Percentiles rank a stretch among this genome's conserved stretches.
These are phyloP conservation scores for Hybos culiciformis DNA, from an alignment of 2,888 invertebrate genomes.

Conservation along the genomic window DNA sequence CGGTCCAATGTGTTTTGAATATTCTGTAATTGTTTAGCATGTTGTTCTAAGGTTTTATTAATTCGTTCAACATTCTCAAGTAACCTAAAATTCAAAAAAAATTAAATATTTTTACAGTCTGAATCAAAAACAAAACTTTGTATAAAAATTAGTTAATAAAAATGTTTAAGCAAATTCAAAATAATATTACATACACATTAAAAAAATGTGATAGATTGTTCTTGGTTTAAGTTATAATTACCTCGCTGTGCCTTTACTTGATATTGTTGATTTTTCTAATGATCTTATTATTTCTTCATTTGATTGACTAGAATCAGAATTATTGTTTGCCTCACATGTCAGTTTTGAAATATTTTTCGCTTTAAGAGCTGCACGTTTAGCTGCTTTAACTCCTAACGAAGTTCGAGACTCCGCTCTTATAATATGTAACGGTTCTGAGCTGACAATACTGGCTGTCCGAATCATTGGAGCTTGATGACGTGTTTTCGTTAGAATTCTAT, in stretches of 20 bases:
- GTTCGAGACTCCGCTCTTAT: slow-evolving; percentile 40
- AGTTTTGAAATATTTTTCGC: slow-evolving; percentile 36
- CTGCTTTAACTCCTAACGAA: slow-evolving; percentile 35
- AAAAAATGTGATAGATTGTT: not conserved
- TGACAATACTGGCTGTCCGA: slow-evolving; percentile 54
- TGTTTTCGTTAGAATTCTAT: slow-evolving; percentile 63
- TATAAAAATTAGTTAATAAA: not conserved
- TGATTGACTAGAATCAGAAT: slow-evolving; percentile 41
- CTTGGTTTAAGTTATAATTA: too few relatives aligned
- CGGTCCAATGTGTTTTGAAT: slow-evolving; percentile 28
- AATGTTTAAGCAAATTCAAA: too few relatives aligned
- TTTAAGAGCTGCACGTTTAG: slow-evolving; percentile 19
- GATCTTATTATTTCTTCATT: slow-evolving; percentile 21
- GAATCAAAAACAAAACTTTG: not conserved
- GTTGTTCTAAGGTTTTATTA: slow-evolving; percentile 39
- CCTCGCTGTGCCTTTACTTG: slow-evolving; percentile 19
- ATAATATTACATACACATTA: not conserved
- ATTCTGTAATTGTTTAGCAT: slow-evolving; percentile 36
- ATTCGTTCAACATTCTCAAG: slow-evolving; percentile 38
- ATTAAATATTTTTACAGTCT: too few relatives aligned
- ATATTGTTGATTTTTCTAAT: slow-evolving; percentile 7
- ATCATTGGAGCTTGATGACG: slow-evolving; percentile 61
- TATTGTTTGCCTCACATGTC: slow-evolving; percentile 37
- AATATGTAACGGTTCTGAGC: slow-evolving; percentile 43
- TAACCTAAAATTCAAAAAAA: slow-evolving; percentile 35